A percentile compares a stretch with the other conserved stretches of the same genome.
Evolutionary conservation across 1,140 invertebrate species (phyloP).

Genomic region (Procambarus virginalis): DNA sequence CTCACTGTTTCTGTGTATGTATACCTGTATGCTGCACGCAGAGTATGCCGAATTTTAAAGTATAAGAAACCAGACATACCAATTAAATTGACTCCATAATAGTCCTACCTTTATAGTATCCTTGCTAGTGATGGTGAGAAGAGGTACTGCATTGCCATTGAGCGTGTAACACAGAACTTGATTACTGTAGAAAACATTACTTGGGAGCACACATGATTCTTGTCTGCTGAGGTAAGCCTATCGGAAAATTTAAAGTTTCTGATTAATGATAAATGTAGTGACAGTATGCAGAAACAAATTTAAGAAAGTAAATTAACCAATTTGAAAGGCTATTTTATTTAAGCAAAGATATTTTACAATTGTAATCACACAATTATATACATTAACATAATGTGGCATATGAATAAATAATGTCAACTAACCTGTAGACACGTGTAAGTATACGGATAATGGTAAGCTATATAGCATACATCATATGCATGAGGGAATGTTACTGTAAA

Average conservation of each 20-base stretch:
- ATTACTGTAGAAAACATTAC: conserved; percentile 77
- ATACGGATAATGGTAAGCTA: conserved; percentile 94
- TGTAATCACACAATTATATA: no score
- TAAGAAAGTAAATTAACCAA: no score
- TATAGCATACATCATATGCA: conserved; percentile 86
- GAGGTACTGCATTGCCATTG: conserved; percentile 84
- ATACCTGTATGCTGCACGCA: no score
- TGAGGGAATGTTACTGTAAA: conserved; percentile 89
- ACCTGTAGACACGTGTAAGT: conserved; percentile 88
- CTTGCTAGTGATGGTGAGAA: conserved; percentile 84
- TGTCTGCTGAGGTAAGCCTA: conserved; percentile 81
- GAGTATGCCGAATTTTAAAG: no score
- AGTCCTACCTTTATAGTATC: conserved; percentile 53
- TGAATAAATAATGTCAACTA: conserved; percentile 67
- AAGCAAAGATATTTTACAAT: no score
- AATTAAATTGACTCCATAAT: neutral
- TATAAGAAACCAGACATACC: no score
- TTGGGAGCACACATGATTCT: conserved; percentile 74
- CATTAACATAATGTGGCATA: no score
- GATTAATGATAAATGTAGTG: neutral
- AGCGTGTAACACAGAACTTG: conserved; percentile 84
- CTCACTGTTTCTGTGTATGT: no score
- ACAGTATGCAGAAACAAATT: neutral
- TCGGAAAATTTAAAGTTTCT: neutral
- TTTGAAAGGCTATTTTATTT: no score